Percentiles rank a stretch among this genome's conserved stretches.
Evolutionary conservation across 1,140 invertebrate genomes (phyloP).

Genomic region (Drosophila baimaii): DNA sequence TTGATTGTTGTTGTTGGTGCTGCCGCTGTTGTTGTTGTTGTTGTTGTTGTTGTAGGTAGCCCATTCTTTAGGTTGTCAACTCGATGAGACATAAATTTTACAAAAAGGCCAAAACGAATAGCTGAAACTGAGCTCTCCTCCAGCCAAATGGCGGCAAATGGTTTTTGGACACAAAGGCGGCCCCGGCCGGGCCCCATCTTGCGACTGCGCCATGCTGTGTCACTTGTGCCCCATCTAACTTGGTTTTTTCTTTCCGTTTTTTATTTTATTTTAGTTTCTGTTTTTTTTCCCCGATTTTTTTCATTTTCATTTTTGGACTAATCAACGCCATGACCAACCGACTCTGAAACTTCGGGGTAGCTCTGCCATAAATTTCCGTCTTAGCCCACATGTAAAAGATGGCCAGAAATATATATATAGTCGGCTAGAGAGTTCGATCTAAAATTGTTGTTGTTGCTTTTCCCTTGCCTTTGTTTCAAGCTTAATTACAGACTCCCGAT

Average conservation of each 20-base stretch:
- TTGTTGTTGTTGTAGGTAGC: slow-evolving; percentile 55
- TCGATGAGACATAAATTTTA: slow-evolving; percentile 82
- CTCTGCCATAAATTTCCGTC: slow-evolving; percentile 73
- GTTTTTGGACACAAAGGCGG: slow-evolving; percentile 68
- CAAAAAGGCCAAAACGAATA: slow-evolving; percentile 73
- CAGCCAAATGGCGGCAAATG: slow-evolving; percentile 74
- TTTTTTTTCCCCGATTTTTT: slow-evolving; percentile 13
- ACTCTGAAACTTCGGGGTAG: slow-evolving; percentile 53
- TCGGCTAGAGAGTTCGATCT: slow-evolving; percentile 43
- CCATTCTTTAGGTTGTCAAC: slow-evolving; percentile 82
- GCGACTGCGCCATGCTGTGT: slow-evolving; percentile 74
- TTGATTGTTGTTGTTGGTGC: slow-evolving; percentile 60
- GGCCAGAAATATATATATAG: slow-evolving; percentile 14
- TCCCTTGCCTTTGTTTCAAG: slow-evolving; percentile 20
- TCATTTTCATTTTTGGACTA: slow-evolving; percentile 58
- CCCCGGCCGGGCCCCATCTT: slow-evolving; percentile 18
- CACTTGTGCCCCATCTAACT: slow-evolving; percentile 70
- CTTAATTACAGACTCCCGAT: slow-evolving; percentile 74
- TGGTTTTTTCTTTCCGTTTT: slow-evolving; percentile 28
- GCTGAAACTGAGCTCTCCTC: slow-evolving; percentile 49
- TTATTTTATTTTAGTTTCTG: slow-evolving; percentile 37
- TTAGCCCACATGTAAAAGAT: slow-evolving; percentile 68
- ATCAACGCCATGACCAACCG: slow-evolving; percentile 74
- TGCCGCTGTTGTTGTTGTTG: slow-evolving; percentile 51
- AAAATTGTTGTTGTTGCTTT: slow-evolving; percentile 10